A percentile compares a stretch with the other conserved stretches of the same genome.
Conservation (phyloP, 1,140 invertebrate genomes). For the Drosophila nigromelanica region DNA sequence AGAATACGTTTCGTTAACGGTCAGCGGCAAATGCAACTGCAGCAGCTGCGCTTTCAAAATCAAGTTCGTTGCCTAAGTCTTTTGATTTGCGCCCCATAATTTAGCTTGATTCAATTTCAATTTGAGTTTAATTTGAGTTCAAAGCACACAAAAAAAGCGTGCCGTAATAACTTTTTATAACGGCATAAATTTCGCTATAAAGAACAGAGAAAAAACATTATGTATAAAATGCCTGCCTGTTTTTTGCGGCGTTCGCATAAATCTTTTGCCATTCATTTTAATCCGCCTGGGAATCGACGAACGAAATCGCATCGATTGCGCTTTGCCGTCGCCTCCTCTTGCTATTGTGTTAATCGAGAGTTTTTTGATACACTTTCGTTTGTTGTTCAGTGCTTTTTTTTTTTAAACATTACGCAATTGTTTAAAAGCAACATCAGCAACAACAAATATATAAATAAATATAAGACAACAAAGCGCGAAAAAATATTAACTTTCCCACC, state of each 20-base stretch:
- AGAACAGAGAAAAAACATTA: constrained; percentile 46
- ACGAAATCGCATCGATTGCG: constrained; percentile 26
- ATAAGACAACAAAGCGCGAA: constrained; percentile 15
- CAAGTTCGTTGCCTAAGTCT: constrained; percentile 76
- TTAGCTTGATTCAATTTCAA: too few relatives aligned
- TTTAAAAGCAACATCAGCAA: constrained; percentile 15
- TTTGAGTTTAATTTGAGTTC: constrained; percentile 11
- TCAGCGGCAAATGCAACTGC: constrained; percentile 12
- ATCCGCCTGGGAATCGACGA: constrained; percentile 73
- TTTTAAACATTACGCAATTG: constrained; percentile 57
- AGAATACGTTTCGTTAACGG: constrained; percentile 3
- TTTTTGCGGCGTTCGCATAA: constrained; percentile 65
- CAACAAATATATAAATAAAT: constrained; percentile 9
- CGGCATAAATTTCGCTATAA: constrained; percentile 59
- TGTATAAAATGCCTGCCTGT: constrained; percentile 37
- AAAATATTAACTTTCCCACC: constrained; percentile 57
- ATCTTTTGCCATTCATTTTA: constrained; percentile 65
- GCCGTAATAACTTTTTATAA: constrained; percentile 75
- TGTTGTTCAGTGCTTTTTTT: constrained; percentile 10
- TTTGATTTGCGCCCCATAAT: constrained; percentile 42
- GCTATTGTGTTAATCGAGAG: constrained; percentile 12
- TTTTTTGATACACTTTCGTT: constrained; percentile 61
- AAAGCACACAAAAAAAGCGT: constrained; percentile 1
- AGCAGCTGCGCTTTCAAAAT: constrained; percentile 14
- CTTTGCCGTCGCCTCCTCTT: constrained; percentile 23